Evolutionary conservation across 1,140 invertebrate genomes (phyloP), one percentile per base, ranked within the genome.

Genomic region (Drosophila gunungcola): DNA sequence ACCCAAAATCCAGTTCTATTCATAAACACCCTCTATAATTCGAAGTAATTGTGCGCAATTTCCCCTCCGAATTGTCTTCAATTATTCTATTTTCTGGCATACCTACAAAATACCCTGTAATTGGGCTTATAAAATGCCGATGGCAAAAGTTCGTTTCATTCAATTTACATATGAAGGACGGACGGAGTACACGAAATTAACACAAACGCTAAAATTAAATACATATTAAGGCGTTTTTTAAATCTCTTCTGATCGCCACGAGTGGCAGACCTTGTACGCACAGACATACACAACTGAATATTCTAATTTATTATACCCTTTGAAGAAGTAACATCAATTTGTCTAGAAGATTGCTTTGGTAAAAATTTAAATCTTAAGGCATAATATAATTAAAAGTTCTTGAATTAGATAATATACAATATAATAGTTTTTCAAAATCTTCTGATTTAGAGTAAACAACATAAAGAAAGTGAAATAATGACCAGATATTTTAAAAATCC

Each of bases 151-250:
- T 62, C 27, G 60, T 32, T 62, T 62, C 36, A 57, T 58, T 10
- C 29, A 38, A 42, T 58, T 42, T 57, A 58, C 60, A 62, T 62
- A 32, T 32, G 49, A 4, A 5, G 32, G 49, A 34, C 16, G 16
- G 16, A 21, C 16, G 49, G 16, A 52, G 4, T 25, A 52, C 32
- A 32, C 11, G 16, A 12, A 73, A 73, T 51, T 73, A 73, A 72
- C 46, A 73, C 45, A 72, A 27, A 72, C 39, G 69, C 69, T 73
- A 73, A 72, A 73, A 73, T 73, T 72, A 73, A 73, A 73, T 73
- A 45, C 46, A 73, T 48, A 73, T 73, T 73, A 62, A 73, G 57
- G 45, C 53, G 38, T 49, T 70, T 58, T 69, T 68, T 43, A 69
- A 69, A 70, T 69, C 64, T 46, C 27, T 52, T 53, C 9, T 45